Conservation (phyloP, 2,113 vertebrate genomes). For the Epinephelus cyanopodus region DNA sequence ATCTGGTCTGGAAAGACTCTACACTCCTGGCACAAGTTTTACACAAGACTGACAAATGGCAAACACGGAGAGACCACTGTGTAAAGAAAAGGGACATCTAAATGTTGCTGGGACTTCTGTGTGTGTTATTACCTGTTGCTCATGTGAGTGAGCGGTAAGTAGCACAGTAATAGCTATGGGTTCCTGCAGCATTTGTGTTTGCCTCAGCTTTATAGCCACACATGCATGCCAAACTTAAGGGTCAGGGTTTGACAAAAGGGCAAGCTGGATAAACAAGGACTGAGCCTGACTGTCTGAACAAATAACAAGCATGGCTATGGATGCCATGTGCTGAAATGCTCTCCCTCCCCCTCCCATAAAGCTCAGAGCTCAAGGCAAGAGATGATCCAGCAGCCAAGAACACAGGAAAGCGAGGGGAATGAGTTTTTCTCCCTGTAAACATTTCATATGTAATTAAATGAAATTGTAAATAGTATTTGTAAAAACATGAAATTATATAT, state of each 20-base stretch:
- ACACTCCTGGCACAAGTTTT: constrained; percentile 97
- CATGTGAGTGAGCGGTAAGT: constrained; percentile 49
- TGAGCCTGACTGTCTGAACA: constrained; percentile 67
- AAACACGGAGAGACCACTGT: constrained; percentile 96
- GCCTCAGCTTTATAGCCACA: constrained; percentile 44
- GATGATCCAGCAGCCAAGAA: constrained; percentile 78
- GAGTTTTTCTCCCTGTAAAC: constrained; percentile 18
- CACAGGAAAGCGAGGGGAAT: constrained; percentile 18
- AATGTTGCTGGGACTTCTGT: constrained; percentile 32
- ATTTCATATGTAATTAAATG: constrained; percentile 70
- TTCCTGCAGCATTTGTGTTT: constrained; percentile 32
- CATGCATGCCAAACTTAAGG: constrained; percentile 55
- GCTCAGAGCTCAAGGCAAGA: constrained; percentile 75
- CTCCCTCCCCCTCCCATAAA: constrained; percentile 55
- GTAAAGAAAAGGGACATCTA: constrained; percentile 64
- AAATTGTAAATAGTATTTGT: constrained; percentile 94
- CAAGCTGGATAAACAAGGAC: constrained; percentile 68
- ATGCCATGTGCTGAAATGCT: constrained; percentile 70
- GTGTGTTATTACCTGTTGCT: constrained; percentile 47
- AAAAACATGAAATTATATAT: constrained; percentile 91
- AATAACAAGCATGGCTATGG: constrained; percentile 68
- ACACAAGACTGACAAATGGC: constrained; percentile 92
- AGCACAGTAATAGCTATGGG: constrained; percentile 21
- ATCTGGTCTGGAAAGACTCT: constrained; percentile 99
- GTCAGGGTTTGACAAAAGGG: constrained; percentile 57